These are phyloP conservation scores for Tachina grossa DNA, from an alignment of 2,888 invertebrate species.

Conservation along the genomic window DNA sequence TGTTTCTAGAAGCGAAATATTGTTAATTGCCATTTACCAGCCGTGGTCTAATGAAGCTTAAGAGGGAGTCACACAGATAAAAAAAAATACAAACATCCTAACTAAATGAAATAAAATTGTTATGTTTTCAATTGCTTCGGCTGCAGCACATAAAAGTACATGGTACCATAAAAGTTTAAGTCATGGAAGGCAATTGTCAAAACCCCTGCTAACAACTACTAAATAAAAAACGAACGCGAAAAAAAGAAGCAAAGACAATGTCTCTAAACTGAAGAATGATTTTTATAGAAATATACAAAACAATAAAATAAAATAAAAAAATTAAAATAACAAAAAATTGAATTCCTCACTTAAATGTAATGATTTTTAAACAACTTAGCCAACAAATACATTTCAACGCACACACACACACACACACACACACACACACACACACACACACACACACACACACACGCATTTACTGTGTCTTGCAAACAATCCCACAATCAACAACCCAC, in stretches of 20 bases:
- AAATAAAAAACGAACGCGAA: background rate
- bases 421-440: too few species aligned
- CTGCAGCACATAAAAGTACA: slow-evolving; percentile 29
- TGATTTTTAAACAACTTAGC: slow-evolving; percentile 69
- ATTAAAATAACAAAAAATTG: slow-evolving; percentile 23
- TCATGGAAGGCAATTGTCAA: slow-evolving; percentile 32
- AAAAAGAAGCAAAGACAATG: slow-evolving; percentile 3
- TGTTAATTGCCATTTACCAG: slow-evolving; percentile 59
- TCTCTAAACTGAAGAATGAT: slow-evolving; percentile 43
- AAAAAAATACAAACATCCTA: slow-evolving; percentile 23
- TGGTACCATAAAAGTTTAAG: background rate
- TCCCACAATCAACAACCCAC: slow-evolving; percentile 51
- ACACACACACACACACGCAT: slow-evolving; percentile 1
- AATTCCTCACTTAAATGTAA: slow-evolving; percentile 67
- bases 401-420: background rate
- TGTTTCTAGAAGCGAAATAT: slow-evolving; percentile 45
- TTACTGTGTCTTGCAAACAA: background rate
- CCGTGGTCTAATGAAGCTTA: slow-evolving; percentile 45
- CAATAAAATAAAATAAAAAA: slow-evolving; percentile 10
- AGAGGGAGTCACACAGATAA: background rate
- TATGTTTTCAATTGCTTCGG: slow-evolving; percentile 65
- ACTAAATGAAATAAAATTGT: slow-evolving; percentile 64
- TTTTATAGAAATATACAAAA: slow-evolving; percentile 26
- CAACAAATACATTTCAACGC: slow-evolving; percentile 44
- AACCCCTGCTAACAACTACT: slow-evolving; percentile 6